Evolutionary conservation across 2,113 vertebrate genomes (phyloP), one percentile per base, ranked within the genome.

Genomic region (Albula goreensis): DNA sequence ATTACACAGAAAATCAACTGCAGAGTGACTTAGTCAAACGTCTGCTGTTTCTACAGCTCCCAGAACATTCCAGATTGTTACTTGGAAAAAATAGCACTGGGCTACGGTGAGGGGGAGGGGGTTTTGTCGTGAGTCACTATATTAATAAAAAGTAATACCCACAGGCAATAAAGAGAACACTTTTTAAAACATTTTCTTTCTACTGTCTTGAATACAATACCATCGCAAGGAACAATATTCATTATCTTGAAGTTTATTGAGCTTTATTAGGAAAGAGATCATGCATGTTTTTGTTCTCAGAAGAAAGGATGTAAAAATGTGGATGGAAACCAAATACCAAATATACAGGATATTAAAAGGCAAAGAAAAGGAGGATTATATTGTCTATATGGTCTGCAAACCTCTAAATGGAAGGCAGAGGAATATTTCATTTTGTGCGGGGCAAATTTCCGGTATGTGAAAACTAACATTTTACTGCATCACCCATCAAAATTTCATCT

Each of bases 371-470:
- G 19, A 41, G 66, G 56, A 85, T 15, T 48, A 48, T 31, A 51
- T 85, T 63, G 74, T 79, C 74, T 51, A 22, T 53, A 77, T 78
- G 79, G 83, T 82, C 86, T 81, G 83, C 52, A 63, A 57, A 81
- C 51, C 83, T 85, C 79, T 78, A 85, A 85, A 87, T 87, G 83
- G 84, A 80, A 82, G 81, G 57, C 51, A 77, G 51, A n/a, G 22
- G 83, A 87, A 87, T 81, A 80, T 85, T 82, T 70, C 19, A 25
- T 22, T 81, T 80, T 52, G 60, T 81, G 60, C 6, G 31, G 49
- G 60, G 49, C 48, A 78, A 49, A 80, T 81, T 87, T 84, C 60
- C n/a, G 17, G 2, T 19, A 50, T 78, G 51, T 53, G 31, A 74
- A 52, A 22, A 17, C n/a, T n/a, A 66, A 74, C 57, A 81, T 80